Percentiles rank a stretch among this genome's conserved stretches.
Evolutionary conservation across 2,888 invertebrate genomes (phyloP).

Genomic region (Drosophila diplacantha): DNA sequence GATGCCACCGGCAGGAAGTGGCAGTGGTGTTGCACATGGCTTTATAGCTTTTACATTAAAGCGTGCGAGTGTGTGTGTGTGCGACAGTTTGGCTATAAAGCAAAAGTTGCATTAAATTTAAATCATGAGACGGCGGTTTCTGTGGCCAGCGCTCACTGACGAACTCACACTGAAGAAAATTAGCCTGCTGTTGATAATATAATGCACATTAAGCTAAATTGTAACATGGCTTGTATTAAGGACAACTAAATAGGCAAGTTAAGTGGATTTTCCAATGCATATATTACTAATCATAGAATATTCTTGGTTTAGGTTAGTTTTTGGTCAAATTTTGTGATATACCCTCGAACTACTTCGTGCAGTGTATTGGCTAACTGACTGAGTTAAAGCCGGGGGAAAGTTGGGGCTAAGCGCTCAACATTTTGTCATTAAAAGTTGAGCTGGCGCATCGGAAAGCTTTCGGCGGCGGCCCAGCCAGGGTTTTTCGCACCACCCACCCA

Average conservation of each 20-base stretch:
- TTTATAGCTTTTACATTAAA: slow-evolving; percentile 56
- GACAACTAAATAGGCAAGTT: not conserved
- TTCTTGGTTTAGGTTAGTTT: not conserved
- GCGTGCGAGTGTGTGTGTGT: slow-evolving; percentile 19
- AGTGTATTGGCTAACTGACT: slow-evolving; percentile 13
- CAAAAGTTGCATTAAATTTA: slow-evolving; percentile 66
- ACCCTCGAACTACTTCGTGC: too few species aligned
- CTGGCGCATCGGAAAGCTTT: slow-evolving; percentile 31
- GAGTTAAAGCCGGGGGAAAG: slow-evolving; percentile 33
- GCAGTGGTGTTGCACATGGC: slow-evolving; percentile 62
- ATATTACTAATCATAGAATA: too few species aligned
- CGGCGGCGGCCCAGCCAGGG: slow-evolving; percentile 11
- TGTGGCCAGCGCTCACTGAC: slow-evolving; percentile 42
- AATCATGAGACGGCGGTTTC: slow-evolving; percentile 66
- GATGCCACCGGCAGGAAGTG: slow-evolving; percentile 54
- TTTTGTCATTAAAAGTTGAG: slow-evolving; percentile 63
- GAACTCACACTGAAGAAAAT: slow-evolving; percentile 23
- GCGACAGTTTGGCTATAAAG: slow-evolving; percentile 54
- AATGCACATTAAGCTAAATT: not conserved
- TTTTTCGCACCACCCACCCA: not conserved
- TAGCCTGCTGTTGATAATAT: not conserved
- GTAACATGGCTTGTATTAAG: not conserved
- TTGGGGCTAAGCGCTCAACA: slow-evolving; percentile 54
- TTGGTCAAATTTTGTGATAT: too few species aligned
- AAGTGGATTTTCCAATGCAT: too few species aligned